phyloP scores from a whole-genome alignment of 2,113 vertebrate species.

The Dermatemys mawii region DNA sequence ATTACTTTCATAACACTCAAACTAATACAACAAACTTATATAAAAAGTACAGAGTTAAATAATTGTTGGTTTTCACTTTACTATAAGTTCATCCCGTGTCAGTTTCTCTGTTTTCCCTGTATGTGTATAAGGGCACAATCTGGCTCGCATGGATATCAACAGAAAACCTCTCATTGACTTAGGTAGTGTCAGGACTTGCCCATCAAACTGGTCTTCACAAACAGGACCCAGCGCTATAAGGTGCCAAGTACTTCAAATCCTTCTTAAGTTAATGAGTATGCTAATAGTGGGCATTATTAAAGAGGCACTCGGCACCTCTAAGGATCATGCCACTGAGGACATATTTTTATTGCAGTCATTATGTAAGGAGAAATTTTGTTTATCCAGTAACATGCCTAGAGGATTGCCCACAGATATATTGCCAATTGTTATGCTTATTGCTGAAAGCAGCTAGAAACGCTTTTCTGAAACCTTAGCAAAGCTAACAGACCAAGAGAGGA shows the following conservation, averaged over 20 bases:
- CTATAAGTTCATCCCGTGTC: neutral
- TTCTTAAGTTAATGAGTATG: neutral
- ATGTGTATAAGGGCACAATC: neutral
- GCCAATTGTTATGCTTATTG: too few relatives aligned
- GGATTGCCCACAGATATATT: too few relatives aligned
- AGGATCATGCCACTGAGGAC: neutral
- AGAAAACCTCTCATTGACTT: neutral
- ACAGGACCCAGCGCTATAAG: rapidly evolving
- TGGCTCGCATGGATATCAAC: neutral
- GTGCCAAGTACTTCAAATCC: rapidly evolving
- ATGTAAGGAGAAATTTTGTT: neutral
- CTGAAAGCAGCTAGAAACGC: too few relatives aligned
- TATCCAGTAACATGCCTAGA: too few relatives aligned
- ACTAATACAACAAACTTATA: slow-evolving; percentile 7
- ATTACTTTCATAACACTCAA: neutral
- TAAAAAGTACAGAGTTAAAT: slow-evolving; percentile 27
- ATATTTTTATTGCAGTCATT: neutral
- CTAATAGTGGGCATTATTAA: neutral
- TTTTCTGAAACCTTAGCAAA: too few relatives aligned
- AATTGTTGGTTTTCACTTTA: slow-evolving; percentile 19
- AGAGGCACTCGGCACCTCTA: neutral
- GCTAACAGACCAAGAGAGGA: too few relatives aligned
- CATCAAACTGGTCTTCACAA: neutral
- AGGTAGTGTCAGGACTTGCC: neutral
- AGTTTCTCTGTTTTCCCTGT: neutral